Evolutionary conservation across 1,140 invertebrate species (phyloP).

Genomic region (Saccostrea cuccullata): DNA sequence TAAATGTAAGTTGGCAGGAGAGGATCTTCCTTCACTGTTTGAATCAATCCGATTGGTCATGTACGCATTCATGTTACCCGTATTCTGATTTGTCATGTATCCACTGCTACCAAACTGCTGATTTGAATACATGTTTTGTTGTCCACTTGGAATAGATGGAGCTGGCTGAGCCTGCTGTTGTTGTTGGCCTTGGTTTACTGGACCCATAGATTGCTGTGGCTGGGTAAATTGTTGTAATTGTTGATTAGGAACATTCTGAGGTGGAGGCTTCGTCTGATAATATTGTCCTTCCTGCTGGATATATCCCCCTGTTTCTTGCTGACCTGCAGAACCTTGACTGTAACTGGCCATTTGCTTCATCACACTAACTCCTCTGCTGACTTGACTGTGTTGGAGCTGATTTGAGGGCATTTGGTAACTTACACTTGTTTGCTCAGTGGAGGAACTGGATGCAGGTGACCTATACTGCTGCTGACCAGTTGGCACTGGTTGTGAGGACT

Average conservation of each 20-base stretch:
- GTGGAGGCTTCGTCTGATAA: not conserved
- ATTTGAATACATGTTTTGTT: not conserved
- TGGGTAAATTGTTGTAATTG: conserved; percentile 7
- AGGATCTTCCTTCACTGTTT: not conserved
- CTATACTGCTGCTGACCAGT: not conserved
- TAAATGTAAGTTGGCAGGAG: conserved; percentile 5
- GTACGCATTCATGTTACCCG: not conserved
- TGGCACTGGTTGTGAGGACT: not conserved
- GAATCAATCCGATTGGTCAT: not conserved
- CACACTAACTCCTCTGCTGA: not conserved
- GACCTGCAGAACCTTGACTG: not conserved
- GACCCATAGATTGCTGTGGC: not conserved
- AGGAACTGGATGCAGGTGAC: not conserved
- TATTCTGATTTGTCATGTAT: not conserved
- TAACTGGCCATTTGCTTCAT: not conserved
- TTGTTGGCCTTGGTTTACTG: conserved; percentile 8
- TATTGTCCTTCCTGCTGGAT: not conserved
- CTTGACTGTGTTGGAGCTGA: not conserved
- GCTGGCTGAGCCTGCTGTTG: not conserved
- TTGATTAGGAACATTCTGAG: not conserved
- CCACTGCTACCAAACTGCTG: not conserved
- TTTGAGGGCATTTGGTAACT: not conserved
- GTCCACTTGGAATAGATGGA: not conserved
- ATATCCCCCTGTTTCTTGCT: not conserved
- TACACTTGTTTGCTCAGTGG: not conserved